A percentile compares a stretch with the other conserved stretches of the same genome.
phyloP scores from a whole-genome alignment of 2,797 vertebrate species.

The Macrochelys suwanniensis region DNA sequence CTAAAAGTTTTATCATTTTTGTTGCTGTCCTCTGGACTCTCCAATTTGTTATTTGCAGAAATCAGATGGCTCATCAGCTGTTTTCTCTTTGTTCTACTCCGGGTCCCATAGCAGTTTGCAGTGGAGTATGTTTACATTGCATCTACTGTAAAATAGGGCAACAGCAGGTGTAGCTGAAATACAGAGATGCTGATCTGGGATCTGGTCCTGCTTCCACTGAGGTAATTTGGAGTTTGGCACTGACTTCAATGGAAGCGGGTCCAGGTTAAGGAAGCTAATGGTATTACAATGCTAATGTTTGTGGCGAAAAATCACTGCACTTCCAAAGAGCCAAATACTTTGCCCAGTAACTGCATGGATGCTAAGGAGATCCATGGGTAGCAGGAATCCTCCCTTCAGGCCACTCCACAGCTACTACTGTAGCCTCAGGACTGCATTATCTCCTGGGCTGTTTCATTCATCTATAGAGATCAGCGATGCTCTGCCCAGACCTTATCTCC shows the following conservation, averaged over 20 bases:
- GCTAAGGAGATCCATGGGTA: too few relatives aligned
- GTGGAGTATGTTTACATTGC: background rate
- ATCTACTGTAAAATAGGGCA: background rate
- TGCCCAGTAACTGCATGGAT: background rate
- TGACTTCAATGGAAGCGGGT: background rate
- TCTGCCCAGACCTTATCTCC: background rate
- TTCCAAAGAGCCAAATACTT: background rate
- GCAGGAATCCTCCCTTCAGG: background rate
- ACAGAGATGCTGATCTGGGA: background rate
- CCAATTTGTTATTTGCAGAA: background rate
- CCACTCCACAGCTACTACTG: background rate
- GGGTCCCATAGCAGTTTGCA: background rate
- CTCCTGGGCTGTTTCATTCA: background rate
- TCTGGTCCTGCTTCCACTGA: background rate
- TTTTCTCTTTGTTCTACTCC: background rate
- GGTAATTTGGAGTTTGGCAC: background rate
- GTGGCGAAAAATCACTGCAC: background rate
- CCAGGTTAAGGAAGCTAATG: too few relatives aligned
- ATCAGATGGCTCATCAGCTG: background rate
- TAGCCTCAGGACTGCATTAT: background rate
- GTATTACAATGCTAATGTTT: too few relatives aligned
- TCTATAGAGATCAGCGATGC: background rate
- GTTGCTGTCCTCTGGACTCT: background rate
- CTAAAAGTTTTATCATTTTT: background rate
- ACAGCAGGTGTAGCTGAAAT: background rate